These are phyloP conservation scores for Perca flavescens DNA, from an alignment of 2,113 vertebrate species.

Conservation along the genomic window DNA sequence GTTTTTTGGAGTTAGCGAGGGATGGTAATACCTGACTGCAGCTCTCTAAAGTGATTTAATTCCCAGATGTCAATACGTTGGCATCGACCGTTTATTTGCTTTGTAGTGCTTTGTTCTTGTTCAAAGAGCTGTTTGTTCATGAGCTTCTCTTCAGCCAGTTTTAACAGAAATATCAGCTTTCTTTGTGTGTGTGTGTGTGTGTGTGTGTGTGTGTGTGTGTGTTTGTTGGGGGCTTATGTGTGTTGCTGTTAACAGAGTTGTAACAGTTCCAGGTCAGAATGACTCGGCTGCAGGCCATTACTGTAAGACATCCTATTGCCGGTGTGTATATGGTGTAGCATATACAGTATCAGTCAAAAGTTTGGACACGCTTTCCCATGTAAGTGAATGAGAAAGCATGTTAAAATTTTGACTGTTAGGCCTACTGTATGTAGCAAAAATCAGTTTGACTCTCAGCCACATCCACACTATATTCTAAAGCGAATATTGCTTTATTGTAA, in stretches of 20 bases:
- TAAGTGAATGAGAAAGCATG: no score
- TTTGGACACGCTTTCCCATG: no score
- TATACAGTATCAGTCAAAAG: background rate
- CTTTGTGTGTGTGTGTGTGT: constrained; percentile 5
- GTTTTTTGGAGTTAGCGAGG: constrained; percentile 18
- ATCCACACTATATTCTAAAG: constrained; percentile 15
- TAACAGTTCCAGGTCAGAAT: constrained; percentile 6
- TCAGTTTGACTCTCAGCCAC: constrained; percentile 3
- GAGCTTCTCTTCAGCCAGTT: constrained; percentile 33
- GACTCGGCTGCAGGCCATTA: background rate
- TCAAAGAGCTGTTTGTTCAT: constrained; percentile 38
- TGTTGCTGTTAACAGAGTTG: constrained; percentile 24
- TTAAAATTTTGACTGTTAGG: no score
- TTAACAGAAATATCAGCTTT: constrained; percentile 40
- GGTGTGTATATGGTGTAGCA: background rate
- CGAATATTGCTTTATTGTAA: background rate
- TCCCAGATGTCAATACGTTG: constrained; percentile 59
- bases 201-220: background rate
- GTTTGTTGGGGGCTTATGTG: constrained; percentile 2
- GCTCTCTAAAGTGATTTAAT: constrained; percentile 61
- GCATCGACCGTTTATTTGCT: constrained; percentile 56
- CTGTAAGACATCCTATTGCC: background rate
- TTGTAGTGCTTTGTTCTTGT: constrained; percentile 62
- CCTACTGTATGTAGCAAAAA: constrained; percentile 22
- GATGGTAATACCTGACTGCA: constrained; percentile 46